Percentiles rank a stretch among this genome's conserved stretches.
Conservation (phyloP, 2,113 vertebrate species). For the Craseonycteris thonglongyai region DNA sequence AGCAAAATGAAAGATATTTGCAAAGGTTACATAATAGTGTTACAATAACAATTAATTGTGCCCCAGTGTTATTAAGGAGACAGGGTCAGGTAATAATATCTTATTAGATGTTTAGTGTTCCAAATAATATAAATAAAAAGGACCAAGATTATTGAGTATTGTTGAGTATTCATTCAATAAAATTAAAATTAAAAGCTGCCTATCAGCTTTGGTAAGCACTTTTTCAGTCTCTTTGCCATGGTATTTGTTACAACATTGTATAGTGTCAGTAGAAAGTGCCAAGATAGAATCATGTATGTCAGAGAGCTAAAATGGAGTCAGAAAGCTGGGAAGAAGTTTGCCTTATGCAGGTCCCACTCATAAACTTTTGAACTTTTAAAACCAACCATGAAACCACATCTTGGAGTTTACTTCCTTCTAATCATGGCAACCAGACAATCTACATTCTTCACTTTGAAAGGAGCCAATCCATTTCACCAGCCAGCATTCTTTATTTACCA, state of each 20-base stretch:
- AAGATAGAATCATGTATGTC: not conserved
- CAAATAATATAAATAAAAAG: constrained; percentile 8
- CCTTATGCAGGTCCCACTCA: not conserved
- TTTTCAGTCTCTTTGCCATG: not conserved
- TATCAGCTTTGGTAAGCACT: not conserved
- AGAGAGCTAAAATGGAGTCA: not conserved
- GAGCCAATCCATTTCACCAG: not conserved
- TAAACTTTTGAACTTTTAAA: not conserved
- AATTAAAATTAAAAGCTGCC: not conserved
- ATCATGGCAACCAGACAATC: not conserved
- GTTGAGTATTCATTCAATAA: not conserved
- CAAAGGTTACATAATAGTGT: not conserved
- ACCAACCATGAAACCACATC: not conserved
- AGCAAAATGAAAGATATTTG: not conserved
- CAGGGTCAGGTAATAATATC: not conserved
- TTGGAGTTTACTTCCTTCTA: not conserved
- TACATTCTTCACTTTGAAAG: not conserved
- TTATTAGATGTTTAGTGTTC: not conserved
- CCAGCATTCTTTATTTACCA: not conserved
- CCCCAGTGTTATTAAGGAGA: not conserved
- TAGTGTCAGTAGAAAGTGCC: not conserved
- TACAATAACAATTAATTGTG: not conserved
- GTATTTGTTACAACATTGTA: not conserved
- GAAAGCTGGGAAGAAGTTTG: not conserved
- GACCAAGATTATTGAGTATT: not conserved